phyloP scores from a whole-genome alignment of 2,113 vertebrate genomes.

The Formicarius rufipectus region DNA sequence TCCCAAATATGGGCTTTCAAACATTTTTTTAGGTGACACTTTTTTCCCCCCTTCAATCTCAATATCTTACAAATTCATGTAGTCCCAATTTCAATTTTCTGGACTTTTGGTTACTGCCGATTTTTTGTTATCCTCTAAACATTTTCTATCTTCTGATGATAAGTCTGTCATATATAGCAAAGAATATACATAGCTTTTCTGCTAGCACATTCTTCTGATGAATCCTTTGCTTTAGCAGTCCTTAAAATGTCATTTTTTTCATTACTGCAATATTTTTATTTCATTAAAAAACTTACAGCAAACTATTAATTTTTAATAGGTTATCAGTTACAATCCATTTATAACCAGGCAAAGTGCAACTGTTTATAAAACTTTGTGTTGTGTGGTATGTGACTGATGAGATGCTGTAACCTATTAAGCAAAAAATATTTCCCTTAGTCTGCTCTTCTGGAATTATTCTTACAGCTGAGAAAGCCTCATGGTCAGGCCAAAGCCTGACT shows the following conservation, averaged over 20 bases:
- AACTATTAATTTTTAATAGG: constrained; percentile 38
- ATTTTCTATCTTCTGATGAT: neutral
- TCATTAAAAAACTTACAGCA: constrained; percentile 15
- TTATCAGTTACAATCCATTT: constrained; percentile 48
- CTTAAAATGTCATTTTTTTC: constrained; percentile 36
- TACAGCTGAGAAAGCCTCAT: neutral
- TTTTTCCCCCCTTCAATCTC: neutral
- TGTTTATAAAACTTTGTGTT: constrained; percentile 14
- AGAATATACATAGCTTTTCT: neutral
- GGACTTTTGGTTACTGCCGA: neutral
- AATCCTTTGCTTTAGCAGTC: constrained; percentile 9
- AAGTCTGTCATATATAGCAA: neutral
- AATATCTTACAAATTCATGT: neutral
- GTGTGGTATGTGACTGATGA: neutral
- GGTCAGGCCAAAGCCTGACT: neutral
- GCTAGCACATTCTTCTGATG: neutral
- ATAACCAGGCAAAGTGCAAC: constrained; percentile 13
- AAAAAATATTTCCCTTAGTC: constrained; percentile 18
- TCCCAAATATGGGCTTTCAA: neutral
- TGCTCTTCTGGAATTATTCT: constrained; percentile 11
- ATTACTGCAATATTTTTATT: neutral
- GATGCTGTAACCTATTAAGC: neutral
- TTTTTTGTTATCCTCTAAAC: neutral
- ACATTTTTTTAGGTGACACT: neutral
- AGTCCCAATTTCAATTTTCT: neutral